Base-by-base conservation (phyloP, 2,797 vertebrate species). In the Anomalospiza imberbis region DNA sequence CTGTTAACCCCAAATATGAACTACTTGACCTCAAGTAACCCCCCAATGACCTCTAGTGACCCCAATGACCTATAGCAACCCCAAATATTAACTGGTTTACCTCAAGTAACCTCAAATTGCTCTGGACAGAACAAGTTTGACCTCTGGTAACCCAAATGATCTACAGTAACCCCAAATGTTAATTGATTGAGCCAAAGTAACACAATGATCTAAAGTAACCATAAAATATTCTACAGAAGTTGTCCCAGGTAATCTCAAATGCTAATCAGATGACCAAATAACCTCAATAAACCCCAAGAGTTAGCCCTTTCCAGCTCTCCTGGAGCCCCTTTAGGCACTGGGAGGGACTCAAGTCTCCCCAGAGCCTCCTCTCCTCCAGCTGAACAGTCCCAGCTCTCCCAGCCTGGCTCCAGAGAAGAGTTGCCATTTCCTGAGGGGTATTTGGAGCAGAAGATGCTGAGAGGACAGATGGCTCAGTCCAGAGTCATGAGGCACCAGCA, bases 101-200 rank as follows among this genome's bases (percentile, higher is more conserved):
- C n/a, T 38, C 12, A 28, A 16, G 7, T 18, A 62, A 45, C 9
- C 10, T 4, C 20, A 9, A 29, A 29, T 7, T 16, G 3, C 16
- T 83, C 48, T 32, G 6, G 2, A 8, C 5, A 22, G 28, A 21
- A 10, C 3, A 13, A 3, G 1, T 32, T 18, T 45, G n/a, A n/a
- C 10, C 29, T 21, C 10, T 9, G 6, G 13, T 15, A 68, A 25
- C 8, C 6, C 53, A 3, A n/a, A 12, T 8, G 18, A n/a, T 4
- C 34, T 18, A 3, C 1, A 48, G 12, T 22, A 73, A 17, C 25
- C 34, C 50, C 13, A 71, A 44, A 22, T 8, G 1, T 20, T 5
- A 8, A 26, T 6, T 40, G 8, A 24, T 7, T 7, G 24, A 62
- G 15, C 8, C 15, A 15, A 71, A 62, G 21, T 18, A 40, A 55